Evolutionary conservation across 2,888 invertebrate species (phyloP).

Genomic region (Cephus rjabovi): DNA sequence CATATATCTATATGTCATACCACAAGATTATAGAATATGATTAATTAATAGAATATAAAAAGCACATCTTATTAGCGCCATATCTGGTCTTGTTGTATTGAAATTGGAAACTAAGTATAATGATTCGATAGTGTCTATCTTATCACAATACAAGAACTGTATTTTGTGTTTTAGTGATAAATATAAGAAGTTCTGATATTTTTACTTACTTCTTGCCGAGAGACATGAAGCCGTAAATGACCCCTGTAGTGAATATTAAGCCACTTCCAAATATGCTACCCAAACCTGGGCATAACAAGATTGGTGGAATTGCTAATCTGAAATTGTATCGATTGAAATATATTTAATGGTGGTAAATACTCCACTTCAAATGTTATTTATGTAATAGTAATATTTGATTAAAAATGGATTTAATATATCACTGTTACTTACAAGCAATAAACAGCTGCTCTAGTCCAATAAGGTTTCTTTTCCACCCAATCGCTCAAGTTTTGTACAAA

Average conservation of each 20-base stretch:
- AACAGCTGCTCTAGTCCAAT: constrained; percentile 88
- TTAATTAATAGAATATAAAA: not conserved
- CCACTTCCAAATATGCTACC: constrained; percentile 89
- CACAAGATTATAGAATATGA: too few relatives aligned
- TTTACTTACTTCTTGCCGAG: constrained; percentile 92
- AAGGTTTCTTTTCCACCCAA: constrained; percentile 85
- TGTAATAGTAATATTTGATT: not conserved
- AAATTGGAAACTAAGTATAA: not conserved
- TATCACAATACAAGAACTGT: constrained; percentile 13
- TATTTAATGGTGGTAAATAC: not conserved
- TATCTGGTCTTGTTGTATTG: not conserved
- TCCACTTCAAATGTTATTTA: not conserved
- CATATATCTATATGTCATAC: not conserved
- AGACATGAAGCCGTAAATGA: constrained; percentile 94
- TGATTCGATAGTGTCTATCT: not conserved
- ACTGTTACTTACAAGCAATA: constrained; percentile 83
- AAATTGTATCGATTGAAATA: constrained; percentile 32
- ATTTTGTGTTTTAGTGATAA: constrained; percentile 15
- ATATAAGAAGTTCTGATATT: constrained; percentile 18
- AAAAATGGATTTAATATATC: constrained; percentile 1
- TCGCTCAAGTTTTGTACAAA: constrained; percentile 89
- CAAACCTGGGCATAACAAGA: constrained; percentile 81
- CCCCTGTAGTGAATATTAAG: constrained; percentile 87
- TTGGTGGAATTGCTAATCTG: constrained; percentile 84
- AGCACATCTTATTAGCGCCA: not conserved